Evolutionary conservation across 2,113 vertebrate genomes (phyloP).

Genomic region (Sphaerodactylus townsendi): DNA sequence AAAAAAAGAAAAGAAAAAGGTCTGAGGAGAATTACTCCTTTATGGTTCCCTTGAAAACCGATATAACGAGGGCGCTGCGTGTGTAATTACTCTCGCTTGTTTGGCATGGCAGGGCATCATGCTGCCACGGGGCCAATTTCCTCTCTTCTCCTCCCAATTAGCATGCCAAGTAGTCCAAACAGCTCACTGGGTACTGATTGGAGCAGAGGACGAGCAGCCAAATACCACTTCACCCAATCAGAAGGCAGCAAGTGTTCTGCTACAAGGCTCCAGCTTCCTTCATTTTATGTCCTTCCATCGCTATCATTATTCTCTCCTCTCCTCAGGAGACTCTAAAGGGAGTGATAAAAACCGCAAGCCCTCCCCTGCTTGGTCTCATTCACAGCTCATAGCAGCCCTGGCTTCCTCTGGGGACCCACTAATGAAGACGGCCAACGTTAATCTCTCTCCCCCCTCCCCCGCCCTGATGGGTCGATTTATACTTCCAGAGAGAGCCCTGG

Average conservation of each 20-base stretch:
- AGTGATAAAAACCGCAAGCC: conserved; percentile 66
- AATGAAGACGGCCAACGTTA: conserved; percentile 85
- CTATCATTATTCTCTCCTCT: conserved; percentile 59
- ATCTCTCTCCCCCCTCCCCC: conserved; percentile 80
- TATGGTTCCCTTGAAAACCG: conserved; percentile 74
- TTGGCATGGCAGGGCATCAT: conserved; percentile 69
- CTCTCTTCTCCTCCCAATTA: conserved; percentile 79
- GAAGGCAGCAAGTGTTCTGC: conserved; percentile 48
- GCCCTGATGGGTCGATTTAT: conserved; percentile 84
- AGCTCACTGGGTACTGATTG: conserved; percentile 72
- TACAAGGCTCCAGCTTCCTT: conserved; percentile 69
- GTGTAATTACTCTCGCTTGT: conserved; percentile 71
- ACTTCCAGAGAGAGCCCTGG: conserved; percentile 81
- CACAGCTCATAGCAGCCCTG: conserved; percentile 73
- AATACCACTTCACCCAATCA: conserved; percentile 65
- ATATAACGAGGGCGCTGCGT: conserved; percentile 75
- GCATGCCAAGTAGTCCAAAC: conserved; percentile 78
- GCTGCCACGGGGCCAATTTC: conserved; percentile 68
- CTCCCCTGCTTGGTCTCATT: conserved; percentile 76
- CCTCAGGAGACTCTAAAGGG: conserved; percentile 65
- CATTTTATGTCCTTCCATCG: conserved; percentile 68
- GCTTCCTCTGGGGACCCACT: conserved; percentile 77
- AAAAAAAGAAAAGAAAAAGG: conserved; percentile 47
- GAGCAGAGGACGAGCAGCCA: conserved; percentile 66
- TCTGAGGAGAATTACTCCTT: conserved; percentile 62